These are phyloP conservation scores for Periphyllus acericola DNA, from an alignment of 2,888 invertebrate species.

Conservation along the genomic window DNA sequence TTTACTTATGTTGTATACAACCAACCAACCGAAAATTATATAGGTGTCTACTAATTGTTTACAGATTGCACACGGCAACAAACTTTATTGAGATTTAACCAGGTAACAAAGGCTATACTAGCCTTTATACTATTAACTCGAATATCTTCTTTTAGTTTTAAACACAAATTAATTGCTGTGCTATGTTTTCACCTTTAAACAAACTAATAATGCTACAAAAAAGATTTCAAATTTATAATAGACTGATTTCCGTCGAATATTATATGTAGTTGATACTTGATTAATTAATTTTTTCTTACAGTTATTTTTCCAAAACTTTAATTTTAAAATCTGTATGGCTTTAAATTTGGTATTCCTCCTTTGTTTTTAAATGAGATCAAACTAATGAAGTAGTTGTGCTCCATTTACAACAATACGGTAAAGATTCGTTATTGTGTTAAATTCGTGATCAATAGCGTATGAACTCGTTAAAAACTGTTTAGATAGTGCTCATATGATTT, in stretches of 20 bases:
- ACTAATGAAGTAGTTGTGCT: not conserved
- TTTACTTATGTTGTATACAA: not conserved
- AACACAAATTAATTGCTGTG: no score
- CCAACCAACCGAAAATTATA: not conserved
- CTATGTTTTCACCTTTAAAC: not conserved
- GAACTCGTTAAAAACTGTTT: not conserved
- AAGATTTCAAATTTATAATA: not conserved
- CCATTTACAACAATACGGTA: not conserved
- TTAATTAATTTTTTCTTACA: not conserved
- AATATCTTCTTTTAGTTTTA: no score
- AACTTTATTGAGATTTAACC: no score
- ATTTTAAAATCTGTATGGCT: not conserved
- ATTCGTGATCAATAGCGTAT: slow-evolving; percentile 45
- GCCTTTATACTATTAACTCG: no score
- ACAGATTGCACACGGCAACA: no score
- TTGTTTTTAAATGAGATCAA: not conserved
- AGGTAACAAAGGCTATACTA: no score
- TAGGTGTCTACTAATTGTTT: no score
- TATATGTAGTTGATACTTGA: not conserved
- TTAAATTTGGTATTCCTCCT: not conserved
- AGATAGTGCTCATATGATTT: not conserved
- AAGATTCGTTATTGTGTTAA: not conserved
- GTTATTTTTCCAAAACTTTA: not conserved
- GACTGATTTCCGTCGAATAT: not conserved
- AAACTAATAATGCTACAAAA: not conserved